Conservation (phyloP, 2,113 vertebrate genomes). For the Galbula dea region DNA sequence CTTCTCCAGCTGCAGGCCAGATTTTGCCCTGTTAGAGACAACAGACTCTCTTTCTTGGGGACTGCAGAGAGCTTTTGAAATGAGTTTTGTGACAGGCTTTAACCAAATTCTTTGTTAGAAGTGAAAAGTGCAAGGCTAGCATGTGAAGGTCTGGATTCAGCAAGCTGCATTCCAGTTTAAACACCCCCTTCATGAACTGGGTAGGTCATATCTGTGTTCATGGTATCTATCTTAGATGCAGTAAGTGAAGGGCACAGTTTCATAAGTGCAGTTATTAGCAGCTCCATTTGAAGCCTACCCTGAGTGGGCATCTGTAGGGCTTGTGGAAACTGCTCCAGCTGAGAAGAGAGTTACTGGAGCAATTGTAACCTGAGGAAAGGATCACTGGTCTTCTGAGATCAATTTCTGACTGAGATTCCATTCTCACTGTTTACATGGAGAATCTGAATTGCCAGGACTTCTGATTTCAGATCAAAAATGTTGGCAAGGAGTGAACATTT, state of each 20-base stretch:
- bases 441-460: background rate
- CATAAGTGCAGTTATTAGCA: background rate
- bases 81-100: background rate
- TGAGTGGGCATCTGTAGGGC: background rate
- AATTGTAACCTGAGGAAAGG: background rate
- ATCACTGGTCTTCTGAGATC: background rate
- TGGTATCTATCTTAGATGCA: background rate
- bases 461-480: background rate
- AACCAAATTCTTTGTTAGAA: constrained; percentile 3
- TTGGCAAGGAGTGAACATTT: background rate
- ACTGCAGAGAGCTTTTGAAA: background rate
- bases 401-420: background rate
- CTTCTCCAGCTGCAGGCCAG: background rate
- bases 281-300: background rate
- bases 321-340: background rate
- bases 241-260: background rate
- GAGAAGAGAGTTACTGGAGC: background rate
- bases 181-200: background rate
- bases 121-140: background rate
- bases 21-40: background rate
- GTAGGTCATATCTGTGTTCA: background rate
- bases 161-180: background rate
- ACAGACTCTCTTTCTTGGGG: background rate
- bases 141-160: background rate
- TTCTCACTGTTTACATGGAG: background rate